Conservation (phyloP, 2,888 invertebrate genomes). For the Volucella inflata region DNA sequence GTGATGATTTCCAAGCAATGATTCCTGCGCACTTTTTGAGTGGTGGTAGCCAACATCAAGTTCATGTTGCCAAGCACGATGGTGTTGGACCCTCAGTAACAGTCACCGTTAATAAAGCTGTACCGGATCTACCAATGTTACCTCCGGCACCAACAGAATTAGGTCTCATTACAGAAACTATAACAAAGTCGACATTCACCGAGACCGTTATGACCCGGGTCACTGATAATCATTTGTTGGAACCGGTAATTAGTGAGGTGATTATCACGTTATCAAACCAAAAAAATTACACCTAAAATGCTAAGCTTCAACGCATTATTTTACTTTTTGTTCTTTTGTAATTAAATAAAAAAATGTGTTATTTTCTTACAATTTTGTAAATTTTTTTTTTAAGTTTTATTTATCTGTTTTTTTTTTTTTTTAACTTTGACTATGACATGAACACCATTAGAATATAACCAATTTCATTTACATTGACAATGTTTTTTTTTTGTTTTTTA, state of each 20-base stretch:
- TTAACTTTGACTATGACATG: slow-evolving; percentile 41
- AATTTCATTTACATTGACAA: slow-evolving; percentile 38
- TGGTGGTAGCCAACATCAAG: slow-evolving; percentile 90
- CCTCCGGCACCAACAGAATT: slow-evolving; percentile 93
- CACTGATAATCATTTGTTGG: slow-evolving; percentile 95
- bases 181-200: slow-evolving; percentile 97
- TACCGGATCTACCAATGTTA: slow-evolving; percentile 88
- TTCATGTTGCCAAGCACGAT: slow-evolving; percentile 83
- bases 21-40: slow-evolving; percentile 95
- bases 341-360: slow-evolving; percentile 40
- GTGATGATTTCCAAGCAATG: slow-evolving; percentile 97
- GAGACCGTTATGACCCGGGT: slow-evolving; percentile 97
- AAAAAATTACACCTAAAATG: slow-evolving; percentile 69
- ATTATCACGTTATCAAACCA: slow-evolving; percentile 80
- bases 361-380: slow-evolving; percentile 36
- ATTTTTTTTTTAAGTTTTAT: slow-evolving; percentile 2
- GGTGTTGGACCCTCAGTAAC: slow-evolving; percentile 86
- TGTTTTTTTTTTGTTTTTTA: slow-evolving; percentile 34
- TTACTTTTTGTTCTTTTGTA: slow-evolving; percentile 52
- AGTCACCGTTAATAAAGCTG: slow-evolving; percentile 92
- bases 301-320: slow-evolving; percentile 67
- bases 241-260: slow-evolving; percentile 95
- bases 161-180: slow-evolving; percentile 96
- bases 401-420: slow-evolving; percentile 31
- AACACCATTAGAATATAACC: slow-evolving; percentile 47